A percentile compares a stretch with the other conserved stretches of the same genome.
These are phyloP conservation scores for Cynodonichthys magdalenae DNA, from an alignment of 2,797 vertebrate genomes.

Conservation along the genomic window DNA sequence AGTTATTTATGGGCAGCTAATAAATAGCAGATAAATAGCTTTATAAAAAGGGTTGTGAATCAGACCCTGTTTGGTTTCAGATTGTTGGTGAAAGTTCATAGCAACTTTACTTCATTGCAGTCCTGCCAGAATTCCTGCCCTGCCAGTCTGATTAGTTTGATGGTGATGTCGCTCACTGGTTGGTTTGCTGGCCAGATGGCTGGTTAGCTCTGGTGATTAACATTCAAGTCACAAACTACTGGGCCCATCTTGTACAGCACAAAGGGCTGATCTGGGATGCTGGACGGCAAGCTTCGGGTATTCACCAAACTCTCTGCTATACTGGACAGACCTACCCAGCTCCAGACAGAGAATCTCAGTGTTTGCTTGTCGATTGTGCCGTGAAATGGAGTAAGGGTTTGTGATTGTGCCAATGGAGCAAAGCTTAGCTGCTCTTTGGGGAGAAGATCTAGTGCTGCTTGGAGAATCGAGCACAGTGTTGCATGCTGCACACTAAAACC, in stretches of 20 bases:
- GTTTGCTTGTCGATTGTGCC: constrained; percentile 69
- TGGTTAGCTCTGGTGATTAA: constrained; percentile 56
- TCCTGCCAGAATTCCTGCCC: constrained; percentile 44
- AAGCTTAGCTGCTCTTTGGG: constrained; percentile 50
- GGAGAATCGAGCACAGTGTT: constrained; percentile 22
- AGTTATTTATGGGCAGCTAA: not conserved
- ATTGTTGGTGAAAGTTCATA: constrained; percentile 36
- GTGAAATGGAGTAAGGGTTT: constrained; percentile 57
- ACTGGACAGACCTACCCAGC: constrained; percentile 36
- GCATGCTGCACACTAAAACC: constrained; percentile 11
- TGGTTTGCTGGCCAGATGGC: constrained; percentile 32
- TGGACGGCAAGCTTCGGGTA: constrained; percentile 55
- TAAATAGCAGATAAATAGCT: constrained; percentile 7
- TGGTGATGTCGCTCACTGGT: constrained; percentile 42
- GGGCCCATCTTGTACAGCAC: constrained; percentile 50
- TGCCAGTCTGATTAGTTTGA: constrained; percentile 47
- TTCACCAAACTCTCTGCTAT: constrained; percentile 50
- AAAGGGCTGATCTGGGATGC: constrained; percentile 70
- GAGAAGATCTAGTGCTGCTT: constrained; percentile 19
- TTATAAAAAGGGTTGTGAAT: not conserved
- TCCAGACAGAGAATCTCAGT: constrained; percentile 60
- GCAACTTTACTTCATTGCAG: constrained; percentile 33
- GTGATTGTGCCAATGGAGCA: constrained; percentile 49
- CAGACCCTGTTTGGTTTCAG: constrained; percentile 40
- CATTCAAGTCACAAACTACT: constrained; percentile 61